A percentile compares a stretch with the other conserved stretches of the same genome.
These are phyloP conservation scores for Dasypus novemcinctus DNA, from an alignment of 2,113 vertebrate genomes.

Conservation along the genomic window DNA sequence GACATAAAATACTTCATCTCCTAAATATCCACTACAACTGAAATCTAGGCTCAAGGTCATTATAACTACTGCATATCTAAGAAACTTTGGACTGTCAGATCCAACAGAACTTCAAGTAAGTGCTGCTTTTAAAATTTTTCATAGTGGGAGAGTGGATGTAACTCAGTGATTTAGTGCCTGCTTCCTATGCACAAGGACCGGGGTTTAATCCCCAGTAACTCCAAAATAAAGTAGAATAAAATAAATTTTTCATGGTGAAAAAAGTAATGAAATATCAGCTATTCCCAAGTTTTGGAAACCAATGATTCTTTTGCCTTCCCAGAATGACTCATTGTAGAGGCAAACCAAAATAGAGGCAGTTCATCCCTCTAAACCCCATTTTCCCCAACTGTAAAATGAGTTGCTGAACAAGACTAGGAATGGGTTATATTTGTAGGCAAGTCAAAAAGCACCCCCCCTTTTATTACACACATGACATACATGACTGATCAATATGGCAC, in stretches of 20 bases:
- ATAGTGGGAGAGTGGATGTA: too few species aligned
- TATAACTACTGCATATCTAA: background rate
- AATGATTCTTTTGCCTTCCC: background rate
- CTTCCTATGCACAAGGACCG: too few species aligned
- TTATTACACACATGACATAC: background rate
- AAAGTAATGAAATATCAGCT: background rate
- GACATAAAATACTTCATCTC: conserved; percentile 15
- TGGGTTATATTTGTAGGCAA: background rate
- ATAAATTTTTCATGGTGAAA: background rate
- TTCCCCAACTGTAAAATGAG: background rate
- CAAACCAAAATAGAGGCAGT: background rate
- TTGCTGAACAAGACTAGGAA: background rate
- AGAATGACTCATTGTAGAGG: background rate
- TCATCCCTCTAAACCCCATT: background rate
- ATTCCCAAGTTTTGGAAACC: background rate
- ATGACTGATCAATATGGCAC: background rate
- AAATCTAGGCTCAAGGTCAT: background rate
- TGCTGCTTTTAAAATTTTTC: background rate
- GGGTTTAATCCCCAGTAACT: too few species aligned
- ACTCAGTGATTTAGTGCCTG: too few species aligned
- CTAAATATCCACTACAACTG: background rate
- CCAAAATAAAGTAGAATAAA: too few species aligned
- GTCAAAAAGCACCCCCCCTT: background rate
- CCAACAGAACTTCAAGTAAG: background rate
- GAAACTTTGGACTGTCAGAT: background rate